Evolutionary conservation across 2,888 invertebrate species (phyloP).

Genomic region (Lasioglossum malachurum): DNA sequence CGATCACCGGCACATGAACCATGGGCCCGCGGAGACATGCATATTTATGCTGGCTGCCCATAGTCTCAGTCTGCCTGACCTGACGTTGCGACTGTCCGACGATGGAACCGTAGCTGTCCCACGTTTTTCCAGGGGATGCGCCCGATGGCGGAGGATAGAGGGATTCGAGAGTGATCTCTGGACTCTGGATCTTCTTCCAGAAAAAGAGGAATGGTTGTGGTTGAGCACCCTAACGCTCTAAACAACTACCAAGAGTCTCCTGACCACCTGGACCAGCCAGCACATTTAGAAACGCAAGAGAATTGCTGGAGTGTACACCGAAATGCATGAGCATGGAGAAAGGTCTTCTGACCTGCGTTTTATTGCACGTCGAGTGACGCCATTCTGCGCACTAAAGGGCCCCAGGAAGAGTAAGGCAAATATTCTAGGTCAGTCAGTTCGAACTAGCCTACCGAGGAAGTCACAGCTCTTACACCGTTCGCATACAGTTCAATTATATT

Average conservation of each 20-base stretch:
- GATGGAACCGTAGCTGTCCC: constrained; percentile 27
- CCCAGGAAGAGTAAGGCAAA: too few species aligned
- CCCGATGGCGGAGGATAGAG: neutral
- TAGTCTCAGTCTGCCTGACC: constrained; percentile 64
- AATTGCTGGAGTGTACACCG: neutral
- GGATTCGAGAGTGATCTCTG: neutral
- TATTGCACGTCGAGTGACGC: too few species aligned
- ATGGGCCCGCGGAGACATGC: constrained; percentile 79
- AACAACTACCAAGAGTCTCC: neutral
- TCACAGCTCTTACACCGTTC: too few species aligned
- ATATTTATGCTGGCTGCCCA: constrained; percentile 78
- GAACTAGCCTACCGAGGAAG: too few species aligned
- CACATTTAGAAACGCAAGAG: neutral
- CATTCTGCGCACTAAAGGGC: too few species aligned
- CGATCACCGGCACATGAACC: constrained; percentile 82
- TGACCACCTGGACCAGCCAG: neutral
- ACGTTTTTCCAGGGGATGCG: neutral
- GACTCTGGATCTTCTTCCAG: neutral
- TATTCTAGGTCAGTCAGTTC: too few species aligned
- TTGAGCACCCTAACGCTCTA: neutral
- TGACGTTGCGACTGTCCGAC: constrained; percentile 57
- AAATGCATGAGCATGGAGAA: too few species aligned
- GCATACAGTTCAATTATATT: too few species aligned
- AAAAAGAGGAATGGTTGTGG: too few species aligned
- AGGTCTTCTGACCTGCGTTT: too few species aligned